Base-by-base conservation (phyloP, 2,797 vertebrate genomes). In the Gymnothorax javanicus region DNA sequence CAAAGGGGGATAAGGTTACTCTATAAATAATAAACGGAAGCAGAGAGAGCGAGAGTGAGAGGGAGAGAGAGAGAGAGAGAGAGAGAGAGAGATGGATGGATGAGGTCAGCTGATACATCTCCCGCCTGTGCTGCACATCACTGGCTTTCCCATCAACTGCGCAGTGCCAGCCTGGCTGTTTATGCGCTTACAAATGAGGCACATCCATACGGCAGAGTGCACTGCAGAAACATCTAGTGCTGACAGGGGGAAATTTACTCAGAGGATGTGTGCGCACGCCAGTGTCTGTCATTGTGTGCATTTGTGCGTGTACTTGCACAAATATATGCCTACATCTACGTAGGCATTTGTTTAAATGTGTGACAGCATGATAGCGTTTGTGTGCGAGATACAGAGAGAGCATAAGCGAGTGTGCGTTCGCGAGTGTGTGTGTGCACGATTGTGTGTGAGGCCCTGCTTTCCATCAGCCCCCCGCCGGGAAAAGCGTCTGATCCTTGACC, bases 141-240 rank as follows among this genome's bases (percentile, higher is more conserved):
- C 58, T 83, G 58, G 75, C 69, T 81, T 84, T 84, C 85, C 82
- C 77, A 82, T 88, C 91, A 90, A 93, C 92, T 85, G 91, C 75
- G 89, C 83, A 50, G 57, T 79, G 89, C 77, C 89, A 91, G 92
- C 86, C 87, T 88, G 81, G 88, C 89, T 27, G 27, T 73, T 73
- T 73, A 73, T 13, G 4, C 27, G 25, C 69, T 33, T 73, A 73
- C 69, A 54, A 43, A 81, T 50, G 75, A 81, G 75, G 75, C 75
- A 81, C 33, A 50, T 67, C 62, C 62, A 67, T n/a, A 67, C 20
- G 23, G 62, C 62, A 67, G 62, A 67, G 62, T 23, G 62, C 62
- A 67, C 20, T n/a, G 62, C 0, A 67, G 62, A 67, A 67, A 67
- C 62, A 67, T 67, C 20, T 67, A 67, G 62, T 67, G 62, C 23